Evolutionary conservation across 1,140 invertebrate genomes (phyloP).

Genomic region (Drosophila aff.): DNA sequence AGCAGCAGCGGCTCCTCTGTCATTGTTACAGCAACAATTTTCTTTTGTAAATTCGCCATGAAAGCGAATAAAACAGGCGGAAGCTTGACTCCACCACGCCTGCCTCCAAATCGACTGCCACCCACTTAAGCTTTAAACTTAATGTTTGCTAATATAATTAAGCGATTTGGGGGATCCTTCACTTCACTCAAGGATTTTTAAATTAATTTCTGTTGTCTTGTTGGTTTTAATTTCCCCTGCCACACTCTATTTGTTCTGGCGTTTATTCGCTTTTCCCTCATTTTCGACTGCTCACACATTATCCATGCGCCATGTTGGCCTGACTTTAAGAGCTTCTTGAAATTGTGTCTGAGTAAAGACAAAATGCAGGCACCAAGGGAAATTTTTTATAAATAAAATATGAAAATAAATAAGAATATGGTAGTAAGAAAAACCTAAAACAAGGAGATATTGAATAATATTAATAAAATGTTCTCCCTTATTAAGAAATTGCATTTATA

Average conservation of each 20-base stretch:
- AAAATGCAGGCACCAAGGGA: slow-evolving; percentile 1
- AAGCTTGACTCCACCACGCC: background rate
- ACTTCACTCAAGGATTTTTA: slow-evolving; percentile 60
- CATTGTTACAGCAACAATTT: slow-evolving; percentile 56
- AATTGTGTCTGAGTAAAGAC: slow-evolving; percentile 17
- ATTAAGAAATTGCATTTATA: background rate
- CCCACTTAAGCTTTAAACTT: slow-evolving; percentile 39
- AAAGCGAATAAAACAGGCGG: slow-evolving; percentile 28
- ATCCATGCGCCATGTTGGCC: slow-evolving; percentile 45
- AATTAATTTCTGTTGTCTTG: slow-evolving; percentile 72
- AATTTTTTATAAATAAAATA: background rate
- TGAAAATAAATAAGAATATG: too few relatives aligned
- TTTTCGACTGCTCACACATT: slow-evolving; percentile 26
- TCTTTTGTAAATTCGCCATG: slow-evolving; percentile 36
- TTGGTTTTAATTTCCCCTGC: slow-evolving; percentile 34
- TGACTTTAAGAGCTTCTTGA: slow-evolving; percentile 19
- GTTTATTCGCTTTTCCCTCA: slow-evolving; percentile 4
- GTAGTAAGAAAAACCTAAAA: too few relatives aligned
- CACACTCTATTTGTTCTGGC: slow-evolving; percentile 3
- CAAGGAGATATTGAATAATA: fast-evolving
- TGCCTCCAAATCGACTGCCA: background rate
- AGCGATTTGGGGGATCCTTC: slow-evolving; percentile 57
- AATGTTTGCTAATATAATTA: slow-evolving; percentile 76
- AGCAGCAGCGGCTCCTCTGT: slow-evolving; percentile 9
- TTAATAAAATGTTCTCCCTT: background rate